These are phyloP conservation scores for Temnothorax longispinosus DNA, from an alignment of 1,140 invertebrate species.

Conservation along the genomic window DNA sequence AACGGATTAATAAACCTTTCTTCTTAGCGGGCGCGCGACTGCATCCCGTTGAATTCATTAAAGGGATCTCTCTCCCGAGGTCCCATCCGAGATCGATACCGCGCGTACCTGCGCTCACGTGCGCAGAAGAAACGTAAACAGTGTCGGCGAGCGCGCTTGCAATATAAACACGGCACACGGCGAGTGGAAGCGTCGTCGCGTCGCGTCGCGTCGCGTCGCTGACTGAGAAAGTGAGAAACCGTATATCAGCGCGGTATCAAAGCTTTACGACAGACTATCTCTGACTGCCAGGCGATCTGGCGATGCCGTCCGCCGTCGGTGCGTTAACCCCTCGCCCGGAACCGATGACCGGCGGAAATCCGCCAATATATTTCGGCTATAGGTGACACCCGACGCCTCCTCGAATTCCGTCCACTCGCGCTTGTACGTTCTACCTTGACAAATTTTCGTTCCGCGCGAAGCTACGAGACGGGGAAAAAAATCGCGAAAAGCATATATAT, in stretches of 20 bases:
- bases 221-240: slow-evolving; percentile 20
- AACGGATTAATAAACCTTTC: not conserved
- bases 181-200: not conserved
- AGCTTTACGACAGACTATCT: not conserved
- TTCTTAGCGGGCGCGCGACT: too few species aligned
- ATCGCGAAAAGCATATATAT: too few species aligned
- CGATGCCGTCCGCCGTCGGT: too few species aligned
- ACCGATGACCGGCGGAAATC: not conserved
- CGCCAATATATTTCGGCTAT: not conserved
- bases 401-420: not conserved
- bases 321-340: slow-evolving; percentile 37
- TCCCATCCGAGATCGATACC: slow-evolving; percentile 34
- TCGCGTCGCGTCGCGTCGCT: slow-evolving; percentile 30
- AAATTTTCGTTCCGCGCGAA: too few species aligned
- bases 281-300: too few species aligned
- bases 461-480: too few species aligned
- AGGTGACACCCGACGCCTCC: not conserved
- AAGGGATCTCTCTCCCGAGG: not conserved
- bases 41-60: not conserved
- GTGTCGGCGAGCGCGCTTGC: not conserved
- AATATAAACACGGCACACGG: slow-evolving; percentile 51
- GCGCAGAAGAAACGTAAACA: slow-evolving; percentile 38
- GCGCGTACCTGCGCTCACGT: slow-evolving; percentile 11
- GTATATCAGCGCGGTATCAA: slow-evolving; percentile 39
- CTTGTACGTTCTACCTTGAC: too few species aligned